A percentile compares a stretch with the other conserved stretches of the same genome.
Conservation (phyloP, 2,888 invertebrate species). For the Amblyteles armatorius region DNA sequence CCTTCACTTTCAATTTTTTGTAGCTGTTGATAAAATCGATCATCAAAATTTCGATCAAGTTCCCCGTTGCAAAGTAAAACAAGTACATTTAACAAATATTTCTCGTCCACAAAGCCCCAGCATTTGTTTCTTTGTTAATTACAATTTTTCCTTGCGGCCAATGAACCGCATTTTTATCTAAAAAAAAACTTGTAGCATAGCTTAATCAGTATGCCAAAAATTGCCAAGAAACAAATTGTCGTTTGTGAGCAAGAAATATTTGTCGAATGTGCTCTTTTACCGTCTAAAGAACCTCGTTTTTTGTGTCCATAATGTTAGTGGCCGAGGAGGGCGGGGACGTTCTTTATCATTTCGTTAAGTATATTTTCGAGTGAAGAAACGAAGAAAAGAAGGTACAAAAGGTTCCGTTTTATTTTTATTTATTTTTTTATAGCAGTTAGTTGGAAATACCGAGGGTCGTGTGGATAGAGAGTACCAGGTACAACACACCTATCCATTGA, state of each 20-base stretch:
- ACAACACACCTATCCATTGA: conserved; percentile 41
- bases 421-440: conserved; percentile 48
- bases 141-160: neutral
- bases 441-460: conserved; percentile 17
- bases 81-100: neutral
- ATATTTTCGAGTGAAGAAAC: conserved; percentile 2
- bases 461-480: conserved; percentile 10
- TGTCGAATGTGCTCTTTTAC: neutral
- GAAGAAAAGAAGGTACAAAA: conserved; percentile 10
- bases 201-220: neutral
- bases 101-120: neutral
- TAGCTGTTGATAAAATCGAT: neutral
- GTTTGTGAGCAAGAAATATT: neutral
- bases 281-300: neutral
- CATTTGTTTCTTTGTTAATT: neutral
- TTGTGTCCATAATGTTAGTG: neutral
- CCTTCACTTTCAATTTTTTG: neutral
- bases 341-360: conserved; percentile 13
- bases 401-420: neutral
- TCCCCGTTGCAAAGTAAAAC: neutral
- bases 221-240: neutral
- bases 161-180: neutral
- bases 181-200: neutral
- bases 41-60: neutral
- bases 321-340: neutral